These are phyloP conservation scores for Malachius bipustulatus DNA, from an alignment of 2,888 invertebrate species.

Conservation along the genomic window DNA sequence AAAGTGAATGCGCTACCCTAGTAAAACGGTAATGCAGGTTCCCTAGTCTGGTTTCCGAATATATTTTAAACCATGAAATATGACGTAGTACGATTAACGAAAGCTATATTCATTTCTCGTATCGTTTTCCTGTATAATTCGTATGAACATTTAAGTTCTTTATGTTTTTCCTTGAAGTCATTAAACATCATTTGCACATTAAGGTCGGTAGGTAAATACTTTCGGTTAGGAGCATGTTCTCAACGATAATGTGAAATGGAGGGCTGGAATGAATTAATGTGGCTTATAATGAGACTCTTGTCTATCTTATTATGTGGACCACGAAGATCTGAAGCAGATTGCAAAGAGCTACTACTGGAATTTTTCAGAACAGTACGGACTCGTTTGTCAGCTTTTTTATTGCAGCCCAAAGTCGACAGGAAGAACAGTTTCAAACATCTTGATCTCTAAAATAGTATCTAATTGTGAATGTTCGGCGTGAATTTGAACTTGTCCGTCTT, in stretches of 20 bases:
- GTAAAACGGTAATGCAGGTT: too few species aligned
- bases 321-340: slow-evolving; percentile 1
- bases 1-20: too few species aligned
- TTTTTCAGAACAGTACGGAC: slow-evolving; percentile 2
- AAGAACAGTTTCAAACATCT: neutral
- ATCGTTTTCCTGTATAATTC: slow-evolving; percentile 18
- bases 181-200: slow-evolving; percentile 18
- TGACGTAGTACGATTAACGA: too few species aligned
- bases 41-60: too few species aligned
- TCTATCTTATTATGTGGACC: slow-evolving; percentile 8
- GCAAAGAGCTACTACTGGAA: neutral
- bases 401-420: neutral
- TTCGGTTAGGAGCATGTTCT: slow-evolving; percentile 20
- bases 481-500: slow-evolving; percentile 1
- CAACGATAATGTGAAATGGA: slow-evolving; percentile 18
- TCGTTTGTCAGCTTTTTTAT: neutral
- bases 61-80: too few species aligned
- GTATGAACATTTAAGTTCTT: slow-evolving; percentile 15
- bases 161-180: slow-evolving; percentile 18
- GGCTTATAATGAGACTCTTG: slow-evolving; percentile 7
- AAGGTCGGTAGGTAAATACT: slow-evolving; percentile 19
- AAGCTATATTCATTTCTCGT: slow-evolving; percentile 18
- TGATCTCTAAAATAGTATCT: neutral
- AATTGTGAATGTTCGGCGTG: slow-evolving; percentile 1
- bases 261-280: slow-evolving; percentile 15